Base-by-base conservation (phyloP, 2,113 vertebrate genomes). In the Oryzias celebensis region DNA sequence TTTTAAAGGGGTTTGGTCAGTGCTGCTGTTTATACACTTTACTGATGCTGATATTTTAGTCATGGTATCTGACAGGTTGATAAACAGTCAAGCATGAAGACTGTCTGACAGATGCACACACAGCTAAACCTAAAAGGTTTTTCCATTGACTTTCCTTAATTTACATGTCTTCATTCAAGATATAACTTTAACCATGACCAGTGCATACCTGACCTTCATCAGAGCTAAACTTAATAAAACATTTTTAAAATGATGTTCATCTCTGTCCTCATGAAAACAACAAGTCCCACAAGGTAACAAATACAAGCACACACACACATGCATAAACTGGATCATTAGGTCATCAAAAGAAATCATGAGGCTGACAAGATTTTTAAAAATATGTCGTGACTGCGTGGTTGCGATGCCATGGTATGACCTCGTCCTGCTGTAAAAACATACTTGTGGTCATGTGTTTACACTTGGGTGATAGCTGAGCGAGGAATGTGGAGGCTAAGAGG, bases 381-480 rank as follows among this genome's bases (percentile, higher is more conserved):
- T 90, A 91, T 87, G 61, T 76, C 58, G 63, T 84, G 84, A 88
- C 85, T 59, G 52, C 63, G 44, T 71, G 43, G 54, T 68, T 77
- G 68, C 28, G 48, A 48, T 61, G 16, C 53, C 0, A 5, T 46
- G 58, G 28, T 44, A 31, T 62, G 76, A 85, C 77, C 52, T 55
- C 69, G 70, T 74, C 62, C 58, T 50, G 74, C 67, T 82, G 85
- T 84, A 24, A 76, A 83, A 83, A 88, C 36, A 85, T 87, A 85
- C 83, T 63, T 87, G 84, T 83, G 88, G 87, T 89, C 84, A 73
- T 69, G 67, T 79, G 85, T 90, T 89, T 90, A 84, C 74, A 75
- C 77, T 83, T 62, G 78, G 86, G 85, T 87, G 85, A 89, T 70
- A 74, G 78, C 55, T 71, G 61, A 45, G 80, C 36, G 10, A 10